Base-by-base conservation (phyloP, 1,140 invertebrate genomes). In the Orussus abietinus region DNA sequence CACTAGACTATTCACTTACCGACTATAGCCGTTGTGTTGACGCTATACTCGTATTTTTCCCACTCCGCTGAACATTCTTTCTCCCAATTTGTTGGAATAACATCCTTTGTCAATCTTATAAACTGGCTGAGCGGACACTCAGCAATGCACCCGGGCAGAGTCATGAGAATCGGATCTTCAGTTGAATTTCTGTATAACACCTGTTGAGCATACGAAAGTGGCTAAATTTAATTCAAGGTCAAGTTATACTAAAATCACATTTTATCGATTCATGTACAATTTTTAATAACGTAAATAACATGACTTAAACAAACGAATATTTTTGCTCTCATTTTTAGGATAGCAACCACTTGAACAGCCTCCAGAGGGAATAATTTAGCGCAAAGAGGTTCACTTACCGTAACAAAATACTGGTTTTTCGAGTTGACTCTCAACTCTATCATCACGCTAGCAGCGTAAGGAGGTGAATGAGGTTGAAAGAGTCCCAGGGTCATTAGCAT, bases 391-490 rank as follows among this genome's bases (percentile, higher is more conserved):
- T 9, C 11, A 47, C 57, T 41, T 51, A 76, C 75, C 12, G 70
- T 75, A 39, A 77, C 72, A 40, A 69, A 48, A 49, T 70, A 53
- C 18, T 74, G 54, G 10, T 64, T 58, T 44, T 59, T 51, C 1
- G 45, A 45, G 42, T 72, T 66, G 22, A 53, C 19, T 40, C 71
- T 51, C 55, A 92, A 64, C 68, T 93, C 90, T 18, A 91, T 63
- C 15, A 92, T 60, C 18, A 92, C 68, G 9, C 80, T 76, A 5
- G 86, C 74, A 4, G 82, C 72, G 53, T 89, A 93, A 1, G 80
- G 79, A 2, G 91, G 90, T 48, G 77, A 79, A 37, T 85, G 81
- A 3, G 74, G 71, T 38, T 92, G 78, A 61, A 83, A 94, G 3
- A 92, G 51, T 10, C 80, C 77, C 17, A 94, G 64, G 0, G 83